Conservation (phyloP, 1,140 invertebrate genomes). For the Brachionus plicatilis region DNA sequence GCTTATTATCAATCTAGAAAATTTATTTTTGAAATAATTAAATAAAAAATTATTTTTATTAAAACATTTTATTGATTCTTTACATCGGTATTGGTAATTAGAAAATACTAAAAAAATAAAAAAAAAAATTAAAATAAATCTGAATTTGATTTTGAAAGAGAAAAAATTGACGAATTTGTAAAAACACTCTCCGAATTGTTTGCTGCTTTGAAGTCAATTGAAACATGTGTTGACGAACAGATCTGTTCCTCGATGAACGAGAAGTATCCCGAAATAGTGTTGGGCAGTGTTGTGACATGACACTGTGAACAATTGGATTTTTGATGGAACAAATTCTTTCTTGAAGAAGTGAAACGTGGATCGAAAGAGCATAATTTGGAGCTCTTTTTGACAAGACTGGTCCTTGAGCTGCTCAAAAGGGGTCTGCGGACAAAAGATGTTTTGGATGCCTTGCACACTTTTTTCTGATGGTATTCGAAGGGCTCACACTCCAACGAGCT, state of each 20-base stretch:
- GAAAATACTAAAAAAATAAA: neutral
- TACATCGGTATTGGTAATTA: neutral
- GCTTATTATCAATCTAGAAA: neutral
- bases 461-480: neutral
- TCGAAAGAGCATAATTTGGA: neutral
- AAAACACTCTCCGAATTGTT: neutral
- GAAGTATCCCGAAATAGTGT: neutral
- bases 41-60: too few species aligned
- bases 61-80: neutral
- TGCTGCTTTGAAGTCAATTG: neutral
- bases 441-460: neutral
- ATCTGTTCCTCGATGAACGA: neutral
- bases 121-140: neutral
- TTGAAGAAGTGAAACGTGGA: slow-evolving; percentile 11
- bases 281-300: neutral
- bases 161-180: neutral
- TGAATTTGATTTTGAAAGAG: neutral
- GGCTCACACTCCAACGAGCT: neutral
- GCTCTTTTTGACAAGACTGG: neutral
- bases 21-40: neutral
- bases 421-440: neutral
- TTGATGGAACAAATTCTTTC: neutral
- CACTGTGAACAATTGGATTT: neutral
- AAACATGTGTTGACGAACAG: neutral
- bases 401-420: neutral